Percentiles rank a stretch among this genome's conserved stretches.
phyloP scores from a whole-genome alignment of 1,140 invertebrate species.

The Drosophila biarmipes region DNA sequence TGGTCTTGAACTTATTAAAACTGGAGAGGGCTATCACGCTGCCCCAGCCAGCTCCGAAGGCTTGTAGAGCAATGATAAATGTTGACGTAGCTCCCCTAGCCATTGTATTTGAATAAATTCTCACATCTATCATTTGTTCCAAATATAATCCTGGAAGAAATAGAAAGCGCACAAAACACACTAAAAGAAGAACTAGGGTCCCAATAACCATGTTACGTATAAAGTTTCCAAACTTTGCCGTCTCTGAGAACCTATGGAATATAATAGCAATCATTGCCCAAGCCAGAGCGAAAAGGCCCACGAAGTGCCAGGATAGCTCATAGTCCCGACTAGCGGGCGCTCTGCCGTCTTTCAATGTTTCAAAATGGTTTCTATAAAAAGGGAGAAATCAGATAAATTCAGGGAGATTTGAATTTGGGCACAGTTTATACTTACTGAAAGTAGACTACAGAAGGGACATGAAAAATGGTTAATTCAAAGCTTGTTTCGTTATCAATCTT shows the following conservation, averaged over 20 bases:
- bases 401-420: neutral
- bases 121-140: slow-evolving; percentile 87
- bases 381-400: neutral
- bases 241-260: slow-evolving; percentile 65
- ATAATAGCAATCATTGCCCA: slow-evolving; percentile 54
- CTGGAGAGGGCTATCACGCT: slow-evolving; percentile 95
- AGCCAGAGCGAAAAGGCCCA: slow-evolving; percentile 14
- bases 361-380: slow-evolving; percentile 43
- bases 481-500: neutral
- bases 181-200: slow-evolving; percentile 28
- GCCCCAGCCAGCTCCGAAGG: slow-evolving; percentile 95
- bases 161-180: slow-evolving; percentile 63
- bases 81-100: slow-evolving; percentile 14
- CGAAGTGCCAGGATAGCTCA: slow-evolving; percentile 49
- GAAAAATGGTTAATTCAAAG: neutral
- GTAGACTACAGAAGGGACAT: slow-evolving; percentile 68
- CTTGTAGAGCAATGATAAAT: slow-evolving; percentile 52
- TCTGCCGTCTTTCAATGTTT: neutral
- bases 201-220: slow-evolving; percentile 48
- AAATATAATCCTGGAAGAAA: slow-evolving; percentile 88
- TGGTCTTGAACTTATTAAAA: slow-evolving; percentile 95
- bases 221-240: slow-evolving; percentile 63
- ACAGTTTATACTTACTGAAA: slow-evolving; percentile 50
- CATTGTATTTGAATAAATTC: slow-evolving; percentile 85
- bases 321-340: neutral